Evolutionary conservation across 2,113 vertebrate genomes (phyloP).

Genomic region (Hemiprocne comata): DNA sequence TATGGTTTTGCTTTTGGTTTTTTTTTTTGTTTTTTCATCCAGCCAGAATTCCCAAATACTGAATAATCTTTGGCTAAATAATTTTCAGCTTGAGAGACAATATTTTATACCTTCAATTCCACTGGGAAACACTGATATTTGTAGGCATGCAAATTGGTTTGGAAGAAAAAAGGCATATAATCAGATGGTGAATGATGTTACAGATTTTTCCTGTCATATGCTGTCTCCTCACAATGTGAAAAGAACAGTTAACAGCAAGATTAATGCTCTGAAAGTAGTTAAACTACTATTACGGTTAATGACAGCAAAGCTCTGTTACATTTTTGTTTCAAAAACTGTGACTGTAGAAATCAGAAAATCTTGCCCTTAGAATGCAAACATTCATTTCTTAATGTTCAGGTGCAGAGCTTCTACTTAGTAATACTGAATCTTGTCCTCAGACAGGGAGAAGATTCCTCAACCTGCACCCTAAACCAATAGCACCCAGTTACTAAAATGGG

Average conservation of each 20-base stretch:
- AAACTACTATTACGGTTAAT: conserved; percentile 3
- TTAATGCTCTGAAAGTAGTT: conserved; percentile 29
- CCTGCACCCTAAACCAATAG: background rate
- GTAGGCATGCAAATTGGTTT: conserved; percentile 37
- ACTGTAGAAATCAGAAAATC: conserved; percentile 6
- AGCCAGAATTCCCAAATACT: conserved; percentile 63
- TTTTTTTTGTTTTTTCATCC: background rate
- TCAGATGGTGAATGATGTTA: conserved; percentile 50
- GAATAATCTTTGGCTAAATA: conserved; percentile 67
- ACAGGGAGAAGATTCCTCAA: background rate
- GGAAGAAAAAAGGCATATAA: conserved; percentile 21
- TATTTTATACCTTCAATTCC: conserved; percentile 68
- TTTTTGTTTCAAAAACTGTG: background rate
- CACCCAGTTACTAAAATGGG: background rate
- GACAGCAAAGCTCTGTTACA: background rate
- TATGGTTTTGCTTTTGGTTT: conserved; percentile 68
- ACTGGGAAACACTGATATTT: conserved; percentile 39
- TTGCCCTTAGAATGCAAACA: background rate
- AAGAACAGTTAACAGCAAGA: conserved; percentile 43
- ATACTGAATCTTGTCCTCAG: background rate
- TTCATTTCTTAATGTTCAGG: background rate
- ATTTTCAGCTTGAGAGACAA: conserved; percentile 60
- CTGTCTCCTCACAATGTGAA: conserved; percentile 14
- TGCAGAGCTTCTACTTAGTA: background rate
- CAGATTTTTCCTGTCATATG: conserved; percentile 39